Evolutionary conservation across 2,888 invertebrate species (phyloP).

Genomic region (Dasysyrphus albostriatus): DNA sequence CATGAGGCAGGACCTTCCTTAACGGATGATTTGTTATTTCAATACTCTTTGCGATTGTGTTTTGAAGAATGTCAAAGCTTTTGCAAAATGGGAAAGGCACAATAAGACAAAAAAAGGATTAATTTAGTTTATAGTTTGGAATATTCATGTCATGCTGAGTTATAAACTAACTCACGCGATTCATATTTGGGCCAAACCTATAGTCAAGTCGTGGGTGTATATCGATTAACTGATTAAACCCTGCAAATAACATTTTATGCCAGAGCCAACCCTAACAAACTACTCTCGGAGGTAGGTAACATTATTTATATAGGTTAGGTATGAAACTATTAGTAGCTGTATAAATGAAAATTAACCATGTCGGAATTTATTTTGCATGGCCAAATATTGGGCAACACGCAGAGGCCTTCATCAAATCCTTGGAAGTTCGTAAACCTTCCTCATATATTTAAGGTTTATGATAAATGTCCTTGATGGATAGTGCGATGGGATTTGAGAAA

Average conservation of each 20-base stretch:
- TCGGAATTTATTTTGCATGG: constrained; percentile 26
- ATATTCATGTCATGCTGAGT: constrained; percentile 60
- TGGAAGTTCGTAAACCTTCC: not conserved
- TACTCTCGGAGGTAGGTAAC: not conserved
- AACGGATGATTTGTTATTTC: constrained; percentile 53
- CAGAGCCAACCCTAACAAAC: not conserved
- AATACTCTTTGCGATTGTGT: constrained; percentile 22
- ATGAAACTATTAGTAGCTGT: not conserved
- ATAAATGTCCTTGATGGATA: not conserved
- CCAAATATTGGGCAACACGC: constrained; percentile 24
- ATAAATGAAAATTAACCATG: constrained; percentile 28
- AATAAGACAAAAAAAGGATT: constrained; percentile 49
- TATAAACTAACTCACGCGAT: constrained; percentile 49
- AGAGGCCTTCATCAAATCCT: constrained; percentile 1
- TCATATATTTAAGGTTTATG: not conserved
- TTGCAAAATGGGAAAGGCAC: constrained; percentile 16
- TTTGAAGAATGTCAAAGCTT: constrained; percentile 38
- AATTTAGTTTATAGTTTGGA: constrained; percentile 35
- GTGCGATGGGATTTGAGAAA: not conserved
- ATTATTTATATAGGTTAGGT: not conserved
- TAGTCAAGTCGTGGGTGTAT: constrained; percentile 54
- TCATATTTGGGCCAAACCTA: constrained; percentile 53
- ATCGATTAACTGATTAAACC: constrained; percentile 72
- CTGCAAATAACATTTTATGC: constrained; percentile 35
- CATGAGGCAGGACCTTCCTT: constrained; percentile 48